Evolutionary conservation across 2,797 vertebrate species (phyloP), one percentile per base, ranked within the genome.

Genomic region (Syncerus caffer): DNA sequence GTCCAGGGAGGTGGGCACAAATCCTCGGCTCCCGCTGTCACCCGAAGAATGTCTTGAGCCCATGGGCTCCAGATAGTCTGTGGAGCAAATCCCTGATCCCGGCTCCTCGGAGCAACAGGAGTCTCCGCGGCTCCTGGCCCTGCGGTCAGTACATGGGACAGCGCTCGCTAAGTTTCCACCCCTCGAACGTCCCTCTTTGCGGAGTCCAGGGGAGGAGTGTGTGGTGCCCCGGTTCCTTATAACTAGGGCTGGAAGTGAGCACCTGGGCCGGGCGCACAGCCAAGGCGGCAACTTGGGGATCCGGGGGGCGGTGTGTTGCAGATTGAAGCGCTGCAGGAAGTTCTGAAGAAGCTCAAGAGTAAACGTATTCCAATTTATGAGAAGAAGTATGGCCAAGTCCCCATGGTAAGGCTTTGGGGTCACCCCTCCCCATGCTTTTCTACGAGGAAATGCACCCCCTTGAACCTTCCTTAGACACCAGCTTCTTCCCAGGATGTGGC

Each of bases 311-410:
- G 51, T 98, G 83, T 98, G 55, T 98, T 98, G 96, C 98, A 99
- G 99, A 99, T 99, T 62, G 98, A 99, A 97, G 99, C 99, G 29
- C 98, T 99, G 94, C 99, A 99, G 98, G 99, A 99, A 97, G 99
- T 99, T 55, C 96, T 99, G 98, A 99, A 99, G 98, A 99, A 99
- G 97, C 99, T 99, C 97, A 99, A 99, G 98, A 99, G 98, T 98
- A 99, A 99, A 96, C 96, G 99, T 45, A 98, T 99, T 60, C 99
- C 99, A 0, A 96, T 97, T 92, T 99, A 98, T 38, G 99, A 99
- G 97, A 99, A 99, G 98, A 99, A 99, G 98, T 99, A 99, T 7
- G 99, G 99, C 79, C 99, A 99, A 94, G 99, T 99, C 29, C 99
- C 99, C 62, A 98, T 99, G 99, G 99, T 99, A 97, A 99, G 99